Conservation (phyloP, 2,888 invertebrate species). For the Lathronympha strigana region DNA sequence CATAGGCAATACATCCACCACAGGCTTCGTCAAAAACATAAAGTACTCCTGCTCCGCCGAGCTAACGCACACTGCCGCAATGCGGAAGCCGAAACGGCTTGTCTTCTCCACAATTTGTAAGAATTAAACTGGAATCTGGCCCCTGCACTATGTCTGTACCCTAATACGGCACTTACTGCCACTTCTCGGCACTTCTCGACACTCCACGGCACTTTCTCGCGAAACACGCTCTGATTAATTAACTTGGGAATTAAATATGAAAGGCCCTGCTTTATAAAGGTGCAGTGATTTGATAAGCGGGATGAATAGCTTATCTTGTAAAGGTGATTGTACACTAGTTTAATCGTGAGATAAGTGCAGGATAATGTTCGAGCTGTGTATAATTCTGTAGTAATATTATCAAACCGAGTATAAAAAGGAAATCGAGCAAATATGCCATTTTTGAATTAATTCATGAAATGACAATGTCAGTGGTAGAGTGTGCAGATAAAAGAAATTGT, state of each 20-base stretch:
- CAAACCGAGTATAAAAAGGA: not conserved
- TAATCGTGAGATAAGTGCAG: too few relatives aligned
- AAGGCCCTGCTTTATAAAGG: slow-evolving; percentile 26
- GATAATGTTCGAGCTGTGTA: too few relatives aligned
- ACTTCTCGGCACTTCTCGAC: slow-evolving; percentile 18
- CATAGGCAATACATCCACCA: too few relatives aligned
- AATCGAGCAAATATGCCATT: too few relatives aligned
- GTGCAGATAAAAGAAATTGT: too few relatives aligned
- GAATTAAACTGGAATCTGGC: slow-evolving; percentile 51
- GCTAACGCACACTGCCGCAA: slow-evolving; percentile 48
- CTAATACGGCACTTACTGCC: slow-evolving; percentile 38
- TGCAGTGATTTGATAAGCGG: slow-evolving; percentile 7
- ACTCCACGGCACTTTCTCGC: slow-evolving; percentile 19
- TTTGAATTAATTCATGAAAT: too few relatives aligned
- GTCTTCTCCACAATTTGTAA: slow-evolving; percentile 54
- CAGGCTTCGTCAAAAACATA: too few relatives aligned
- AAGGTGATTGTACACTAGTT: too few relatives aligned
- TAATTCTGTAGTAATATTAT: not conserved
- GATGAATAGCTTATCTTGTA: slow-evolving; percentile 1
- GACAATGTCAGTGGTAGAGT: too few relatives aligned
- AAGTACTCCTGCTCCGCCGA: not conserved
- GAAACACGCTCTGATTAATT: slow-evolving; percentile 36
- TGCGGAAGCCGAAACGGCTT: slow-evolving; percentile 51
- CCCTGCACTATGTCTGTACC: slow-evolving; percentile 33
- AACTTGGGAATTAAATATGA: slow-evolving; percentile 22